These are phyloP conservation scores for Pseudois nayaur DNA, from an alignment of 2,113 vertebrate species.

Conservation along the genomic window DNA sequence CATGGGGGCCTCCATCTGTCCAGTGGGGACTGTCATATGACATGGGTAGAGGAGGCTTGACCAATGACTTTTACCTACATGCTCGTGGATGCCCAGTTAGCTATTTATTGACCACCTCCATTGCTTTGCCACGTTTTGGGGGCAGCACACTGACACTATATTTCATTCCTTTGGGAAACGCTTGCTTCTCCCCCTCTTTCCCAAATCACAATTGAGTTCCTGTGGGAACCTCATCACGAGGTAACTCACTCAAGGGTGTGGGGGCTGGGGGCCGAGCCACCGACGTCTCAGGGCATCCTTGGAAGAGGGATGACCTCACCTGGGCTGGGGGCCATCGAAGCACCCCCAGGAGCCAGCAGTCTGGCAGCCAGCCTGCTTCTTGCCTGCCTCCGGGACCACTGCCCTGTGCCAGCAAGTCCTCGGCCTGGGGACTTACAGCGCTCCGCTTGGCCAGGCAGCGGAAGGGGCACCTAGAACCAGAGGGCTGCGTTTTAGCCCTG, in stretches of 20 bases:
- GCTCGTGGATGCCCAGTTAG: neutral
- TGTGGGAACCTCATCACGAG: neutral
- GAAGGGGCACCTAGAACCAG: neutral
- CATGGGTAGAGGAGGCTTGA: neutral
- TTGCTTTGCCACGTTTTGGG: neutral
- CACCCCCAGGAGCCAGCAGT: no score
- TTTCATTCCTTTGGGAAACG: neutral
- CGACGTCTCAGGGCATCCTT: neutral
- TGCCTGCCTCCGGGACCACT: neutral
- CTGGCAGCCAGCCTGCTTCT: neutral
- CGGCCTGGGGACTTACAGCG: neutral
- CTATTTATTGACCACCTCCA: neutral
- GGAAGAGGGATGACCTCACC: neutral
- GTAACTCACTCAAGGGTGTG: neutral
- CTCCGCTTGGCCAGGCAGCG: neutral
- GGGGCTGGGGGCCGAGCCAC: neutral
- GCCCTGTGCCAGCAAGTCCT: neutral
- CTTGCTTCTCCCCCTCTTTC: neutral
- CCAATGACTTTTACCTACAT: neutral
- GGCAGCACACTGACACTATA: neutral
- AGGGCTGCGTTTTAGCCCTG: neutral
- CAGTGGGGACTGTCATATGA: neutral
- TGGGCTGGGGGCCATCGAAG: neutral
- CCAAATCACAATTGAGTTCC: neutral
- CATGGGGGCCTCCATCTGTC: neutral